Conservation (phyloP, 2,888 invertebrate genomes). For the Argyresthia albistria region DNA sequence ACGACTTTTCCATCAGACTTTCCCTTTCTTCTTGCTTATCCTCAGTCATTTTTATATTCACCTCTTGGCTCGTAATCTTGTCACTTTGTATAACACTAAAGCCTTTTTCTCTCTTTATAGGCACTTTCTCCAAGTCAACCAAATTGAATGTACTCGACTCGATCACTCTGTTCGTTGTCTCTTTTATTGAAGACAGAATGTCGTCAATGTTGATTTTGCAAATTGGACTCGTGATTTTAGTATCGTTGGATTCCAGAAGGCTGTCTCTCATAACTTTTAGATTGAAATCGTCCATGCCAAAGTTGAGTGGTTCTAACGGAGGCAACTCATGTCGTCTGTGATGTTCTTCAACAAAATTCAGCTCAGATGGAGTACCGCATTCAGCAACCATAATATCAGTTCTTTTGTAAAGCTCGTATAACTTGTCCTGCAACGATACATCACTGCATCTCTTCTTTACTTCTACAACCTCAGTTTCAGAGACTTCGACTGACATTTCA, state of each 20-base stretch:
- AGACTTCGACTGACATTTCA: slow-evolving; percentile 8
- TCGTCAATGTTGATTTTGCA: slow-evolving; percentile 62
- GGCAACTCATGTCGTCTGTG: slow-evolving; percentile 50
- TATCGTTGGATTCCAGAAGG: slow-evolving; percentile 43
- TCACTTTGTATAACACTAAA: slow-evolving; percentile 54
- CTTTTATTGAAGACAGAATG: slow-evolving; percentile 55
- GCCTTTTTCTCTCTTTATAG: slow-evolving; percentile 45
- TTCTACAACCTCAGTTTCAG: slow-evolving; percentile 15
- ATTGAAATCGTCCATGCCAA: slow-evolving; percentile 56
- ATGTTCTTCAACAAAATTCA: slow-evolving; percentile 62
- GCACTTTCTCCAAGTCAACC: slow-evolving; percentile 54
- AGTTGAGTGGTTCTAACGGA: slow-evolving; percentile 49
- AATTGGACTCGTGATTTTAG: slow-evolving; percentile 48
- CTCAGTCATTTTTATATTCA: slow-evolving; percentile 46
- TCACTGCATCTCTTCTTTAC: slow-evolving; percentile 24
- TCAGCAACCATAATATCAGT: slow-evolving; percentile 63
- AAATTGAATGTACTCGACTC: slow-evolving; percentile 54
- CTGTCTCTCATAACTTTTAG: slow-evolving; percentile 61
- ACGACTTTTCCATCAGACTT: slow-evolving; percentile 65
- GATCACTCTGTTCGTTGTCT: slow-evolving; percentile 38
- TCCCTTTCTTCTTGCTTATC: slow-evolving; percentile 32
- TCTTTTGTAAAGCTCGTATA: slow-evolving; percentile 55
- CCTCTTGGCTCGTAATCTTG: slow-evolving; percentile 51
- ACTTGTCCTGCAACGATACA: slow-evolving; percentile 50
- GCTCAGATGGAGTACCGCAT: slow-evolving; percentile 54